Conservation (phyloP, 2,888 invertebrate genomes). For the Netelia fuscicornis region DNA sequence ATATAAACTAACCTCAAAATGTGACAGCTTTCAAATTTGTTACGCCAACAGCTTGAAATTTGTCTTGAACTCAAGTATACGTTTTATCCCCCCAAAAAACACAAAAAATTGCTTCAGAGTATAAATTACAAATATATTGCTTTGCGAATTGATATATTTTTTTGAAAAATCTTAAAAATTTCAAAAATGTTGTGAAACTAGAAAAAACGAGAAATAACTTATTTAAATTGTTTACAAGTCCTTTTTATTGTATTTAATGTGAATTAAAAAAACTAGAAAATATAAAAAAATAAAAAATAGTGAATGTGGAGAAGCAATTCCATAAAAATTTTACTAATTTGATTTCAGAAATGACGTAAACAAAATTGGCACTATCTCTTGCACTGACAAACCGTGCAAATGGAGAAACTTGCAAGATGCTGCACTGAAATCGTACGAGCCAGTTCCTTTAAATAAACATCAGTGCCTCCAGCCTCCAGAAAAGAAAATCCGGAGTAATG, state of each 20-base stretch:
- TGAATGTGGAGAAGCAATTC: constrained; percentile 21
- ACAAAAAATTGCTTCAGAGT: too few relatives aligned
- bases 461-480: constrained; percentile 48
- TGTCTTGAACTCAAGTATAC: constrained; percentile 11
- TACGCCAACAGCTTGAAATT: constrained; percentile 29
- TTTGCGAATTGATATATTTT: too few relatives aligned
- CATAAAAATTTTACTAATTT: background rate
- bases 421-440: constrained; percentile 48
- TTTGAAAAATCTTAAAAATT: too few relatives aligned
- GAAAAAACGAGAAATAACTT: too few relatives aligned
- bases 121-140: too few relatives aligned
- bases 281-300: constrained; percentile 17
- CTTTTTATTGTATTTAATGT: too few relatives aligned
- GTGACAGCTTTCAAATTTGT: constrained; percentile 26
- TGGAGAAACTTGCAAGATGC: constrained; percentile 55
- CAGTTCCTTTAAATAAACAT: constrained; percentile 49
- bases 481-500: constrained; percentile 10
- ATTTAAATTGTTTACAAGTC: too few relatives aligned
- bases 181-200: too few relatives aligned
- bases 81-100: background rate
- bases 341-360: constrained; percentile 35
- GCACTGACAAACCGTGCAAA: constrained; percentile 59
- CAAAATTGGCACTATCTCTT: constrained; percentile 46
- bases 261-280: too few relatives aligned
- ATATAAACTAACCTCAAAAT: constrained; percentile 32